phyloP scores from a whole-genome alignment of 2,113 vertebrate species.

The Lathamus discolor region DNA sequence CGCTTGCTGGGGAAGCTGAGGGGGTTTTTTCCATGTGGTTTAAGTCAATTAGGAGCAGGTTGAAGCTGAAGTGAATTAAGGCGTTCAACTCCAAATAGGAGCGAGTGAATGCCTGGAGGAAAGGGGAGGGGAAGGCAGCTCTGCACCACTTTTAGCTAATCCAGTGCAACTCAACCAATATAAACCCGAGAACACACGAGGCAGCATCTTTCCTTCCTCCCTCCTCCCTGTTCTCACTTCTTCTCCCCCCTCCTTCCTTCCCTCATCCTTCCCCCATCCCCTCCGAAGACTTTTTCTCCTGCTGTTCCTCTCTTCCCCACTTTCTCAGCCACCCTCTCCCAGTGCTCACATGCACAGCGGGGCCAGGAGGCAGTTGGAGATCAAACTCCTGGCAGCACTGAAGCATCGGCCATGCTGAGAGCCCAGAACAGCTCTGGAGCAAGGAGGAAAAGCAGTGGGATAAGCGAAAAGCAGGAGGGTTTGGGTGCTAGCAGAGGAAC shows the following conservation, averaged over 20 bases:
- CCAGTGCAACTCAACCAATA: slow-evolving; percentile 10
- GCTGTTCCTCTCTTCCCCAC: slow-evolving; percentile 20
- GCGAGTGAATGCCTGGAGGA: neutral
- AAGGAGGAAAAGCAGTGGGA: slow-evolving; percentile 24
- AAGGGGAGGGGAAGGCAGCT: slow-evolving; percentile 44
- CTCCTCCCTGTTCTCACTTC: slow-evolving; percentile 47
- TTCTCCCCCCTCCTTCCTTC: slow-evolving; percentile 26
- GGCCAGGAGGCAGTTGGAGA: slow-evolving; percentile 29
- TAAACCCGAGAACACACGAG: slow-evolving; percentile 23
- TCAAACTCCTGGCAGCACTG: neutral
- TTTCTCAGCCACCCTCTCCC: neutral
- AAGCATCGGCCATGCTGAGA: neutral
- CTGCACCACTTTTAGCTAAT: slow-evolving; percentile 60
- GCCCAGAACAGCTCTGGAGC: neutral
- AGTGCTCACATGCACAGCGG: neutral
- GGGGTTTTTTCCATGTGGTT: slow-evolving; percentile 27
- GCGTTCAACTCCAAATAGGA: slow-evolving; percentile 1
- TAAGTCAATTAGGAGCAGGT: slow-evolving; percentile 61
- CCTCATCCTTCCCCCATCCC: slow-evolving; percentile 30
- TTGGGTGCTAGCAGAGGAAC: neutral
- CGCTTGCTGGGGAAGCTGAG: slow-evolving; percentile 6
- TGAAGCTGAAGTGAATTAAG: slow-evolving; percentile 63
- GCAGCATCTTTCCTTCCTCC: slow-evolving; percentile 38
- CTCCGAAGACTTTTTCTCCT: slow-evolving; percentile 40
- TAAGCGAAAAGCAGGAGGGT: neutral